Evolutionary conservation across 92 coral and sea anemone genomes (phyloP), one percentile per base, ranked within the genome.

Genomic region (Zoanthus sociatus): DNA sequence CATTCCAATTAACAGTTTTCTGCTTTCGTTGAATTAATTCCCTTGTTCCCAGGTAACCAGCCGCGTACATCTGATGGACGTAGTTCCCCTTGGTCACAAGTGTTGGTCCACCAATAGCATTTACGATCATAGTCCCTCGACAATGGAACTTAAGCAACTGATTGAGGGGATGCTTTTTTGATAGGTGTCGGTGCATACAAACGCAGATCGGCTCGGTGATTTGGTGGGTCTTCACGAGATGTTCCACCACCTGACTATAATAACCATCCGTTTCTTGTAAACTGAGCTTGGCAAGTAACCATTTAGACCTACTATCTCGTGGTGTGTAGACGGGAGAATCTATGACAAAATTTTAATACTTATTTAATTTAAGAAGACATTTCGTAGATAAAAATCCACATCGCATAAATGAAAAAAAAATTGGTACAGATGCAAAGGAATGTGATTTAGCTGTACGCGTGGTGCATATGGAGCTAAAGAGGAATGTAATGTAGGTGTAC

Each of bases 1-100:
- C 97, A n/a, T 92, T 86, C 99, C 99, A 97, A n/a, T 87, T 73
- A 10, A 90, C 51, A 15, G 67, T 82, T 42, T 32, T 63, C n/a
- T 88, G 90, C 7, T 93, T 96, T 26, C 90, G 88, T 9, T 86
- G 71, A 56, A 95, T 42, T 45, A 95, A 82, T 7, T 78, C 54
- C 5, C 81, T 31, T 16, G 95, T 83, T 14, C 99, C 99, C 37
- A 58, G 56, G 76, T 90, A 61, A 1, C 99, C 99, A 9, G 93
- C 84, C 3, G 98, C 89, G 31, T 91, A 91, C 46, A 97, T 86
- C 33, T 77, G 79, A 55, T 97, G 94, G 88, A 93, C 90, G 84
- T 88, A 91, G 3, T 90, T 88, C 6, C 56, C 84, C 12, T 60
- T 21, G 1, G 82, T 54, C 9, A 89, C 54, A 55, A 97, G 92